These are phyloP conservation scores for Pogonocherus hispidulus DNA, from an alignment of 2,888 invertebrate species.

Conservation along the genomic window DNA sequence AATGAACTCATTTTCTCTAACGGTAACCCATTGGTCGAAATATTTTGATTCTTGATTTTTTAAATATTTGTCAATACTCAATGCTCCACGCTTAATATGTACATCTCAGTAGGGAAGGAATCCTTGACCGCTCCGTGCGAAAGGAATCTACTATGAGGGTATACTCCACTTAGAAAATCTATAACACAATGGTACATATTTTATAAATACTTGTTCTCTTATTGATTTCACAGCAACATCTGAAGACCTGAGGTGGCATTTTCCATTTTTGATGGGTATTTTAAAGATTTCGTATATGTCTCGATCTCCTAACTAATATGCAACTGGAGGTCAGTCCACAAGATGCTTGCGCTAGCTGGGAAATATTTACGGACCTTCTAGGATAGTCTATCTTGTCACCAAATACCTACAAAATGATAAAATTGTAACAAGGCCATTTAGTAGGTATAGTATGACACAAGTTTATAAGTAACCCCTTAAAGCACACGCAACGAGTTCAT, in stretches of 20 bases:
- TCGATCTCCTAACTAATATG: conserved; percentile 75
- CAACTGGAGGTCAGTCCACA: conserved; percentile 87
- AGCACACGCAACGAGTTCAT: no score
- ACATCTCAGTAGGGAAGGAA: no score
- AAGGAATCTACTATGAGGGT: background rate
- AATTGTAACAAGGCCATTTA: background rate
- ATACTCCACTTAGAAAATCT: background rate
- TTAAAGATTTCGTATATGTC: conserved; percentile 67
- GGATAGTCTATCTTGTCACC: conserved; percentile 89
- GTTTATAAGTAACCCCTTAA: no score
- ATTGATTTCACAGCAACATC: conserved; percentile 32
- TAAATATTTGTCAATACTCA: no score
- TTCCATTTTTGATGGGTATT: conserved; percentile 23
- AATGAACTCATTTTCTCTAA: no score
- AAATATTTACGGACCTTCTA: conserved; percentile 82
- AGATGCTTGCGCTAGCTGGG: conserved; percentile 84
- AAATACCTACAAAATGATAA: conserved; percentile 75
- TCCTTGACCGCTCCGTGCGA: background rate
- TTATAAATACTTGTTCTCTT: conserved; percentile 18
- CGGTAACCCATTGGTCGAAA: no score
- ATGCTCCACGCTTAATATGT: no score
- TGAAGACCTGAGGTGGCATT: conserved; percentile 41
- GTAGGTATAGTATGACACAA: no score
- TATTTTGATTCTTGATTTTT: no score
- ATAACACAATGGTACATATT: conserved; percentile 16